These are phyloP conservation scores for Drosophila santomea DNA, from an alignment of 1,140 invertebrate genomes.

Conservation along the genomic window DNA sequence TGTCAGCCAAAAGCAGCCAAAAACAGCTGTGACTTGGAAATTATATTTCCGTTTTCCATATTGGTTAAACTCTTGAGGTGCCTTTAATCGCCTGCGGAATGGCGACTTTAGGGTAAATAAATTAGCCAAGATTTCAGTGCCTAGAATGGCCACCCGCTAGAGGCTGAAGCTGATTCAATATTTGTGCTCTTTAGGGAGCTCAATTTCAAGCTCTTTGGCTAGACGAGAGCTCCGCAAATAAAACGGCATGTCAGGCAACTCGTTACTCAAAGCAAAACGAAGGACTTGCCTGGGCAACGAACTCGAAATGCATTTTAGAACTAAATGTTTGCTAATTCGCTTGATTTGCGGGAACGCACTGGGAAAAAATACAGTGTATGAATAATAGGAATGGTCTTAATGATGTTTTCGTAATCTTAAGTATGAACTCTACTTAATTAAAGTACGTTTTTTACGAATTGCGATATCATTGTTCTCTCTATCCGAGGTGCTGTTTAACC, in stretches of 20 bases:
- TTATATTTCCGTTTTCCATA: constrained; percentile 44
- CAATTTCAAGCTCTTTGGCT: constrained; percentile 75
- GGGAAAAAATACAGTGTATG: constrained; percentile 15
- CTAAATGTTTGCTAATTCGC: constrained; percentile 79
- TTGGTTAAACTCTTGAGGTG: neutral
- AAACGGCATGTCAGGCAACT: constrained; percentile 24
- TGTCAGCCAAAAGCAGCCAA: constrained; percentile 15
- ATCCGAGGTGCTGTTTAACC: constrained; percentile 1
- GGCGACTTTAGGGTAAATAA: constrained; percentile 18
- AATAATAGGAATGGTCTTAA: neutral
- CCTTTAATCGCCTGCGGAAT: constrained; percentile 4
- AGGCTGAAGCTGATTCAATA: constrained; percentile 30
- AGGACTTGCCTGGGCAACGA: constrained; percentile 71
- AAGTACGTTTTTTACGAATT: constrained; percentile 1
- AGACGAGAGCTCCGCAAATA: constrained; percentile 32
- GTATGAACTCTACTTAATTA: neutral
- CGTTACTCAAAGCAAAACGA: constrained; percentile 46
- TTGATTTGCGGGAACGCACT: constrained; percentile 50
- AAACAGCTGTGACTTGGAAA: constrained; percentile 3
- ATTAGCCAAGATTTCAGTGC: constrained; percentile 15
- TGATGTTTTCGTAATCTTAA: neutral
- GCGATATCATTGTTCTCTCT: neutral
- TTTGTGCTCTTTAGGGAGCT: constrained; percentile 46
- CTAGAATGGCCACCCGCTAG: constrained; percentile 34
- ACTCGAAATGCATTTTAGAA: constrained; percentile 39